These are phyloP conservation scores for Falco concolor DNA, from an alignment of 2,797 vertebrate species.

Conservation along the genomic window DNA sequence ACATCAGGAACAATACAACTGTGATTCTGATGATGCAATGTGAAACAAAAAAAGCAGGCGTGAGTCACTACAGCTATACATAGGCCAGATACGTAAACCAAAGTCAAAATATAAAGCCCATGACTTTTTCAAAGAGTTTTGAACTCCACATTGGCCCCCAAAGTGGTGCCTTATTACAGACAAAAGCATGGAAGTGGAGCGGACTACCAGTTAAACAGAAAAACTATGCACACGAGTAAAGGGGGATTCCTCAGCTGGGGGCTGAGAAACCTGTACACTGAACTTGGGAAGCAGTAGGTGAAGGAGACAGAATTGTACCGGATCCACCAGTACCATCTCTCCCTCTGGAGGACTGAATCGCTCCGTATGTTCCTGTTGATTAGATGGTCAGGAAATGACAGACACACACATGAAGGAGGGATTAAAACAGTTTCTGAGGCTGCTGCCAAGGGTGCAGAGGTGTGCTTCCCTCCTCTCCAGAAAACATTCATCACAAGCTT, in stretches of 20 bases:
- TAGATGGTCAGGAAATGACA: background rate
- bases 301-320: background rate
- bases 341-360: background rate
- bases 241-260: background rate
- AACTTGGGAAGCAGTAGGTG: background rate
- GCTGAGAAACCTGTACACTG: background rate
- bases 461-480: background rate
- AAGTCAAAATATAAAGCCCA: background rate
- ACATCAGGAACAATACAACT: background rate
- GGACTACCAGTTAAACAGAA: background rate
- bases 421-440: background rate
- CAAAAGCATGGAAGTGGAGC: background rate
- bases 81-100: background rate
- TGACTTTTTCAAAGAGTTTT: background rate
- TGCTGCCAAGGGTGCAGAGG: background rate
- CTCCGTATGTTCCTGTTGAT: background rate
- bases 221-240: background rate
- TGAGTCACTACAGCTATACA: background rate
- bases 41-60: conserved; percentile 25
- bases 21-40: conserved; percentile 22
- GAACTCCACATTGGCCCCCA: background rate
- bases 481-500: background rate
- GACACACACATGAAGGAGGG: background rate
- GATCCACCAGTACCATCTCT: background rate
- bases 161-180: background rate